These are phyloP conservation scores for Orthosia gothica DNA, from an alignment of 2,888 invertebrate genomes.

Conservation along the genomic window DNA sequence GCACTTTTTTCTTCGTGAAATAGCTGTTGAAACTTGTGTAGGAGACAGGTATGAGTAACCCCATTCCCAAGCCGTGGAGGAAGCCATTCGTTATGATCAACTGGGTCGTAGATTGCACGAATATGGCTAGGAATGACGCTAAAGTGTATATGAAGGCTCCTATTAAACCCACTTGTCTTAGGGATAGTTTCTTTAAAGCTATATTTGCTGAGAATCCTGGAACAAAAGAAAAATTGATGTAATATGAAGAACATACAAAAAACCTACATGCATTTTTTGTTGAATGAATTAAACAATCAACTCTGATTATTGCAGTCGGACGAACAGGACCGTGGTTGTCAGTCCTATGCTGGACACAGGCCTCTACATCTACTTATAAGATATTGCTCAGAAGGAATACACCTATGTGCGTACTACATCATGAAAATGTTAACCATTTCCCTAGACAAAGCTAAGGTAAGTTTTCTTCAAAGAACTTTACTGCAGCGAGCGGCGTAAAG, in stretches of 20 bases:
- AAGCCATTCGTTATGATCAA: slow-evolving; percentile 93
- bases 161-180: slow-evolving; percentile 93
- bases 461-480: slow-evolving; percentile 26
- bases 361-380: not conserved
- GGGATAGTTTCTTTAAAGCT: slow-evolving; percentile 92
- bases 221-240: slow-evolving; percentile 66
- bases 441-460: slow-evolving; percentile 29
- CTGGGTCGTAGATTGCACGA: slow-evolving; percentile 92
- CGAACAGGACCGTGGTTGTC: too few species aligned
- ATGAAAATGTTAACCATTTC: slow-evolving; percentile 31
- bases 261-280: not conserved
- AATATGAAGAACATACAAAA: not conserved
- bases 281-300: not conserved
- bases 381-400: not conserved
- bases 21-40: slow-evolving; percentile 95
- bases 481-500: slow-evolving; percentile 8
- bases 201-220: slow-evolving; percentile 94
- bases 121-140: slow-evolving; percentile 92
- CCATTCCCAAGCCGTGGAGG: slow-evolving; percentile 93
- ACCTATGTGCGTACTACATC: not conserved
- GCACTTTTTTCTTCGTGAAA: slow-evolving; percentile 93
- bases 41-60: slow-evolving; percentile 94
- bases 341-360: not conserved
- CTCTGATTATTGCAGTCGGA: too few species aligned
- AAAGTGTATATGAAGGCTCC: slow-evolving; percentile 93